Percentiles rank a stretch among this genome's conserved stretches.
Conservation (phyloP, 2,888 invertebrate genomes). For the Cyclophora punctaria region DNA sequence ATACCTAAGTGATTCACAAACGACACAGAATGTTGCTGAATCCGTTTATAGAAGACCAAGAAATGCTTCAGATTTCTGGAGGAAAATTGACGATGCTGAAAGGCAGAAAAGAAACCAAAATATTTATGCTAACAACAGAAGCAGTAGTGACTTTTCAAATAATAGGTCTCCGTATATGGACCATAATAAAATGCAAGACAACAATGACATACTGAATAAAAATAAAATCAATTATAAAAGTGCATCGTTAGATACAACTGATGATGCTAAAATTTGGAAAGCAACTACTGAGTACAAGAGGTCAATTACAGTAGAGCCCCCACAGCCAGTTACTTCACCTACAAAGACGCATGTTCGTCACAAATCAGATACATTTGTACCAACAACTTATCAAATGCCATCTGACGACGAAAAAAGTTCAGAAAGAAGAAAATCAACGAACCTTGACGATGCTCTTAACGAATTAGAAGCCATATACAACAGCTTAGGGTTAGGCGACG, state of each 20-base stretch:
- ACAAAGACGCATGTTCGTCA: slow-evolving; percentile 61
- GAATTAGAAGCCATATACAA: slow-evolving; percentile 95
- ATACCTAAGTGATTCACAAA: slow-evolving; percentile 70
- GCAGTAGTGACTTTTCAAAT: slow-evolving; percentile 55
- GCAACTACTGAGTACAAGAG: slow-evolving; percentile 67
- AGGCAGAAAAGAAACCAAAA: slow-evolving; percentile 52
- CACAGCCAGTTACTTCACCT: slow-evolving; percentile 46
- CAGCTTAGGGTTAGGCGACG: slow-evolving; percentile 88
- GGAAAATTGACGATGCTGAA: slow-evolving; percentile 75
- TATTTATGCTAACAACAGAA: slow-evolving; percentile 47
- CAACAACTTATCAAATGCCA: slow-evolving; percentile 51
- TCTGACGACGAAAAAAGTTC: slow-evolving; percentile 67
- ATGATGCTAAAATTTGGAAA: slow-evolving; percentile 66
- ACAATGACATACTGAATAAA: slow-evolving; percentile 43
- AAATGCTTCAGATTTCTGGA: slow-evolving; percentile 79
- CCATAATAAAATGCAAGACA: slow-evolving; percentile 36
- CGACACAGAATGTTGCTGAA: slow-evolving; percentile 45
- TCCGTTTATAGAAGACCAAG: slow-evolving; percentile 54
- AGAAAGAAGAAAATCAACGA: slow-evolving; percentile 80
- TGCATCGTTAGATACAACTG: slow-evolving; percentile 48
- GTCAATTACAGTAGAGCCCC: slow-evolving; percentile 53
- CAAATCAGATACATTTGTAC: slow-evolving; percentile 62
- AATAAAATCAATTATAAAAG: slow-evolving; percentile 42
- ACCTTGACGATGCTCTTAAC: slow-evolving; percentile 90
- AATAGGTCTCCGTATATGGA: slow-evolving; percentile 38